Evolutionary conservation across 2,797 vertebrate species (phyloP).

Genomic region (Enteromius anoplus): DNA sequence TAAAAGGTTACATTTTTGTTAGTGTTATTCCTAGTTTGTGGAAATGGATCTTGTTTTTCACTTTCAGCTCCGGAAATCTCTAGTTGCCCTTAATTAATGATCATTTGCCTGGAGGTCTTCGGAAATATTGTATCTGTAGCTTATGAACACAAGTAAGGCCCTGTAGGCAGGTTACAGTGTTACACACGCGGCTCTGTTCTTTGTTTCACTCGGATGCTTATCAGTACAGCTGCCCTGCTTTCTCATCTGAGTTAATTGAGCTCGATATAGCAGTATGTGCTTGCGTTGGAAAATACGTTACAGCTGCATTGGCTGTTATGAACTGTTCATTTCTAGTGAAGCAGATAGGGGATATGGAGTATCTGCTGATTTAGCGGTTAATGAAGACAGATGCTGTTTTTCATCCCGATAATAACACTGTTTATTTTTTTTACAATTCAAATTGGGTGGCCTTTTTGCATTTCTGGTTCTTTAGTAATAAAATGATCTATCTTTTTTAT

Average conservation of each 20-base stretch:
- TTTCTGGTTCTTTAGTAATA: background rate
- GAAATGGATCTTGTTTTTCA: slow-evolving; percentile 37
- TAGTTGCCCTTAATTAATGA: slow-evolving; percentile 40
- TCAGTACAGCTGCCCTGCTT: slow-evolving; percentile 31
- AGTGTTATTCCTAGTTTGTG: background rate
- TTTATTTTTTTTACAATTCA: background rate
- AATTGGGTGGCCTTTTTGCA: background rate
- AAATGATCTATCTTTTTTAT: background rate
- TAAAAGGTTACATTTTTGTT: background rate
- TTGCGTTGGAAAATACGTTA: background rate
- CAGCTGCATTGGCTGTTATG: background rate
- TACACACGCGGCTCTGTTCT: slow-evolving; percentile 7
- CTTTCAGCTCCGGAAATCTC: slow-evolving; percentile 37
- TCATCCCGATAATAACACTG: background rate
- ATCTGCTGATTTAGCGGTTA: background rate
- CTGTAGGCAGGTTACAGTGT: slow-evolving; percentile 30
- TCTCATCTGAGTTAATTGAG: slow-evolving; percentile 5
- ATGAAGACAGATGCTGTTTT: background rate
- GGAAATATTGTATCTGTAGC: slow-evolving; percentile 39
- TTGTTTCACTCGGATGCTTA: slow-evolving; percentile 33
- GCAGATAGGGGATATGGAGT: background rate
- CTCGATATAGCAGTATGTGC: background rate
- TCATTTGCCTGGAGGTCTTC: slow-evolving; percentile 23
- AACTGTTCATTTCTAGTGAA: background rate
- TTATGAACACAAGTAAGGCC: slow-evolving; percentile 20